These are phyloP conservation scores for Scrobipalpa atriplicella DNA, from an alignment of 2,888 invertebrate genomes.

Conservation along the genomic window DNA sequence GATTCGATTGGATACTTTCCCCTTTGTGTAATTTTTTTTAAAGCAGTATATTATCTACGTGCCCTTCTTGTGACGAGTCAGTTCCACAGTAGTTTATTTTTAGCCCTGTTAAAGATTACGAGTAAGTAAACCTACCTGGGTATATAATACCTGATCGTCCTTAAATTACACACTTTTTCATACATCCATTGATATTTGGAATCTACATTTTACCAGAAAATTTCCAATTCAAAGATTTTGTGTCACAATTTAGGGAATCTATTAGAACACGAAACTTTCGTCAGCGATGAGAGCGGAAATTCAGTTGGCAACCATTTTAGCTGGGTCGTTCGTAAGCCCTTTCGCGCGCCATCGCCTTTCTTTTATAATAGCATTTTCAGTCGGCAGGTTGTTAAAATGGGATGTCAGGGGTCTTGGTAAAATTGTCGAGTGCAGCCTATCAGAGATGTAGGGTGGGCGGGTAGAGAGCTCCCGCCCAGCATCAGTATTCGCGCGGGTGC, in stretches of 20 bases:
- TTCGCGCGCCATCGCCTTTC: constrained; percentile 9
- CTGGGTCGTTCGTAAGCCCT: constrained; percentile 3
- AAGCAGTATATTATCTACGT: no score
- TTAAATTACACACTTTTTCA: not conserved
- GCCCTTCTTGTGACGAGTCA: no score
- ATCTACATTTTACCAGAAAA: not conserved
- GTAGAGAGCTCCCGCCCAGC: constrained; percentile 30
- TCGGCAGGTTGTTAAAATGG: not conserved
- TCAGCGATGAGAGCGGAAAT: constrained; percentile 3
- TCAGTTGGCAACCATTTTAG: constrained; percentile 10
- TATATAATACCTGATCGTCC: no score
- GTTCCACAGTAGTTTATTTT: no score
- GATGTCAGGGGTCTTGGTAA: constrained; percentile 9
- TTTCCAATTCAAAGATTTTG: constrained; percentile 3
- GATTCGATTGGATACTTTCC: not conserved
- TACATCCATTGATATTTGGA: not conserved
- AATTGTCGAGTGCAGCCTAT: constrained; percentile 33
- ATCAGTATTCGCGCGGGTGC: constrained; percentile 53
- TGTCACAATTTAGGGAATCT: constrained; percentile 14
- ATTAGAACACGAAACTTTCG: constrained; percentile 19
- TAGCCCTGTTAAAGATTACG: no score
- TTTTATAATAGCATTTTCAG: constrained; percentile 9
- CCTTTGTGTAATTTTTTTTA: no score
- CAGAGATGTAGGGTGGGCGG: constrained; percentile 32
- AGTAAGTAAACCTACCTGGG: no score